Base-by-base conservation (phyloP, 92 coral and sea anemone genomes). In the Zoanthus solanderi region DNA sequence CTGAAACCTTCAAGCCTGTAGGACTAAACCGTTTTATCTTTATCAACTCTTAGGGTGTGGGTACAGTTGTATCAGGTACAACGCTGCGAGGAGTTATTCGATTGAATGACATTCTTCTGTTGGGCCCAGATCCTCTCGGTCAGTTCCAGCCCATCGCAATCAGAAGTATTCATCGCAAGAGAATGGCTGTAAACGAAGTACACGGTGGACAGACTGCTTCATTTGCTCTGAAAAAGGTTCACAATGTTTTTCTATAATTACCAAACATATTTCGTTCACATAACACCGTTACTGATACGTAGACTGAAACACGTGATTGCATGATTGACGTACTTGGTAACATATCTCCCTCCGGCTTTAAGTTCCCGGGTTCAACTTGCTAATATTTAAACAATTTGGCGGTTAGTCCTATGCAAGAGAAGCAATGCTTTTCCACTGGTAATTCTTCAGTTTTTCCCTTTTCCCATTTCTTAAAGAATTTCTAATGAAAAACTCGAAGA, bases 91-190 rank as follows among this genome's bases (percentile, higher is more conserved):
- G 99, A n/a, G 87, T 96, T 56, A 97, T 97, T 71, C 92, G 90
- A 15, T 90, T 97, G 74, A 97, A 97, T 75, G 99, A 97, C 87
- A 68, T 89, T 67, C 89, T 97, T 14, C 76, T 97, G 66, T 95
- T 97, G 28, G 99, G 99, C 30, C 99, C 99, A 91, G 99, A 97
- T 84, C 96, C 99, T 18, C 90, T 97, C 13, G 99, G 99, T n/a
- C 99, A 97, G 93, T 97, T 97, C 67, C 97, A 96, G 30, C 94
- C 97, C 10, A 92, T 97, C 78, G 87, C 97, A 0, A 94, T 97
- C 92, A 92, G 94, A 88, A 96, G 97, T 58, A 97, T 97, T 37
- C 99, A 97, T 78, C 96, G 99, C 11, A 97, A 97, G 90, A 90
- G 99, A 84, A 92, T 97, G 97, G 95, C 96, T 15, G 99, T 97